These are phyloP conservation scores for Strix uralensis DNA, from an alignment of 2,113 vertebrate species.

Conservation along the genomic window DNA sequence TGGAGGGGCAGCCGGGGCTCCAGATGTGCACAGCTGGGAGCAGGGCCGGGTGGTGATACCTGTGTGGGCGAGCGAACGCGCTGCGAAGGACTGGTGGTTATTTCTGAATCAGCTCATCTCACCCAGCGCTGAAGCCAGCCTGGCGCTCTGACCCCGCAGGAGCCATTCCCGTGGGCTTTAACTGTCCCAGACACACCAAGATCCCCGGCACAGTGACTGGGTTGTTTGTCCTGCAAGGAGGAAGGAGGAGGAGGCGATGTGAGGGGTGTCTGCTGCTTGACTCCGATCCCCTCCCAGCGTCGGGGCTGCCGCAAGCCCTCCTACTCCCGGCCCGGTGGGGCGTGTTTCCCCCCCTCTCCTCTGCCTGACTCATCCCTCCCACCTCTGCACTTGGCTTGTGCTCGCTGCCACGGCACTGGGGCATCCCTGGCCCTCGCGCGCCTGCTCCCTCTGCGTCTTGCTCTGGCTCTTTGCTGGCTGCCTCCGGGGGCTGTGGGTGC, in stretches of 20 bases:
- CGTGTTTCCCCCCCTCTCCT: background rate
- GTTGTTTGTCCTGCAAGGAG: background rate
- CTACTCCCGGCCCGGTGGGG: background rate
- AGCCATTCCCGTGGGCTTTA: background rate
- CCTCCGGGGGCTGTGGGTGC: background rate
- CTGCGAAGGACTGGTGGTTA: background rate
- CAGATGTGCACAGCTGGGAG: background rate
- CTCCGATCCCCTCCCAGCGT: background rate
- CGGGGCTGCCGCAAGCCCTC: background rate
- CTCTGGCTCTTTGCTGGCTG: background rate
- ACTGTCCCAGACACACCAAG: background rate
- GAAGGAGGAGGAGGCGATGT: background rate
- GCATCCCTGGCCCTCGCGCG: background rate
- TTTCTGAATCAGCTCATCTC: background rate
- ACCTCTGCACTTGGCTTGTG: background rate
- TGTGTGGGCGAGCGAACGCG: background rate
- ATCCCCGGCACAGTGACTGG: fast-evolving
- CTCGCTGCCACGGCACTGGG: background rate
- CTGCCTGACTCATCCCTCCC: background rate
- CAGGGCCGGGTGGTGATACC: background rate
- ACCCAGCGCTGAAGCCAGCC: background rate
- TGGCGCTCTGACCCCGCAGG: background rate
- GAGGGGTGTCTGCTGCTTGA: background rate
- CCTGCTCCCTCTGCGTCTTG: background rate
- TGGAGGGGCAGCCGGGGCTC: background rate